Evolutionary conservation across 1,140 invertebrate genomes (phyloP), one percentile per base, ranked within the genome.

Genomic region (Palaemon carinicauda): DNA sequence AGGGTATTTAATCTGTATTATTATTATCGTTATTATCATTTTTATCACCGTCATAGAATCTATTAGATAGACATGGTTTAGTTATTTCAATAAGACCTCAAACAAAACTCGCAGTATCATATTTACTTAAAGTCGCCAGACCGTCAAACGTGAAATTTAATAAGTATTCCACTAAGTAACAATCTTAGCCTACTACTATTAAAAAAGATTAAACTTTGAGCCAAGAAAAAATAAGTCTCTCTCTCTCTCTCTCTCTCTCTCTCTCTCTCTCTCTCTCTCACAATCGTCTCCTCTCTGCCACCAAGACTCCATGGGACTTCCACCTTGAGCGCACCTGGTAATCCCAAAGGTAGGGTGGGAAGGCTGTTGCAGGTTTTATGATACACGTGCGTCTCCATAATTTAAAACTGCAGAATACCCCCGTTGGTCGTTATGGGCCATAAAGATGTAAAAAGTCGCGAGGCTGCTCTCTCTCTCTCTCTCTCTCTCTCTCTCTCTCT

Each of bases 341-440:
- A 41, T 24, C 51, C 31, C 65, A 33, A 54, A 24, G 73, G 73
- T 15, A 53, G 53, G 75, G 73, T 17, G 29, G 82, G 82, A 65
- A 50, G 74, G 53, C 27, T 29, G 74, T 51, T 73, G 81, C 75
- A 79, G 82, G 75, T 78, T 84, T 85, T 85, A 85, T 85, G 82
- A 85, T 71, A 85, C 82, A 85, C 82, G 82, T 85, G 82, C 75
- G 82, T 85, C 82, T 85, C 82, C 82, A 85, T 85, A 85, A 85
- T 85, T 85, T 85, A 85, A 85, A 85, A 85, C 82, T 85, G 82
- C 82, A 85, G 82, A 85, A 85, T 85, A 79, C 82, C 74, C 82
- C 54, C 41, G 54, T 52, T 53, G 82, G 82, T 85, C 82, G 82
- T 85, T 85, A 85, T 79, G 60, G 82, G 31, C 82, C 75, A 85